phyloP scores from a whole-genome alignment of 2,888 invertebrate genomes.

The Macropis europaea region DNA sequence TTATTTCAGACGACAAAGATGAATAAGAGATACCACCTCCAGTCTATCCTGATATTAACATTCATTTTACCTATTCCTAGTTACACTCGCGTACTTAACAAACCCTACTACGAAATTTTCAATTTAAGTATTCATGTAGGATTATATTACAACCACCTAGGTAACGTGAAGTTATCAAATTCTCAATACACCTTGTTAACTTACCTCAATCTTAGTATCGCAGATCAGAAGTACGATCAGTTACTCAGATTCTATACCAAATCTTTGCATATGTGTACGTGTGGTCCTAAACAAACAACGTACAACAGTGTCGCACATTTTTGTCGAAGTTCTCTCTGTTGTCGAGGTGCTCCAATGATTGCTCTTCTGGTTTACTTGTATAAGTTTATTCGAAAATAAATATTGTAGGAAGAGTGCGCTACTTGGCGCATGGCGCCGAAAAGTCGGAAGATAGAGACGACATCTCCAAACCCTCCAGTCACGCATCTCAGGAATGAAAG shows the following conservation, averaged over 20 bases:
- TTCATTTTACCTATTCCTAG: neutral
- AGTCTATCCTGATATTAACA: neutral
- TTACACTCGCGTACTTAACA: neutral
- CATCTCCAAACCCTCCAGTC: neutral
- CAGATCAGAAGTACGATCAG: neutral
- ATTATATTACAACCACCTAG: conserved; percentile 2
- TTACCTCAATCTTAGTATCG: neutral
- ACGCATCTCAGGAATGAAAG: neutral
- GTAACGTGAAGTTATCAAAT: neutral
- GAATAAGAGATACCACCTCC: neutral
- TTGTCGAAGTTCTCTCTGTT: neutral
- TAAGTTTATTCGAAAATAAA: no score
- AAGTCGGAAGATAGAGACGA: no score
- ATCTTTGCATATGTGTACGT: neutral
- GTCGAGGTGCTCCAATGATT: no score
- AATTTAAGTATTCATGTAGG: neutral
- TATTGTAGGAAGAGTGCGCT: no score
- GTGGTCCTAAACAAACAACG: neutral
- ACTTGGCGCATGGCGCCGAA: no score
- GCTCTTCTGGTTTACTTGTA: no score
- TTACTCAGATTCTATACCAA: neutral
- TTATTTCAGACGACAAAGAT: conserved; percentile 8
- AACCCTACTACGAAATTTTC: neutral
- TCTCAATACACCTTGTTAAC: conserved; percentile 3
- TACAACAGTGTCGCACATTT: neutral